phyloP scores from a whole-genome alignment of 2,888 invertebrate genomes.

The Aphelenchoides bicaudatus region DNA sequence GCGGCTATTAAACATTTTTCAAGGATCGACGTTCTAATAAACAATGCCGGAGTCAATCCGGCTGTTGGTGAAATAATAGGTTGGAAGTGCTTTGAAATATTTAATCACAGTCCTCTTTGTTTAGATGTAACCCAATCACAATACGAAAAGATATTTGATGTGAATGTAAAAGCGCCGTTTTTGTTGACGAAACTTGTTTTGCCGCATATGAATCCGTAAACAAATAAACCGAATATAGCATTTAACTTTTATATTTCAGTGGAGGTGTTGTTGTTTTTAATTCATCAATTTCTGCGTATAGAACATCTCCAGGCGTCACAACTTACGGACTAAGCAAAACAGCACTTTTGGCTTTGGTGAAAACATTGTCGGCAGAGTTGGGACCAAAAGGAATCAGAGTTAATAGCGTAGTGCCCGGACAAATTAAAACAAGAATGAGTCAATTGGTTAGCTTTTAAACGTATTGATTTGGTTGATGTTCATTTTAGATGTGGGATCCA shows the following conservation, averaged over 20 bases:
- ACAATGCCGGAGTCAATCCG: slow-evolving; percentile 74
- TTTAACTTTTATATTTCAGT: slow-evolving; percentile 18
- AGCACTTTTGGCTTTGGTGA: slow-evolving; percentile 63
- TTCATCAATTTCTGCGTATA: slow-evolving; percentile 51
- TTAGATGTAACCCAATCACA: slow-evolving; percentile 74
- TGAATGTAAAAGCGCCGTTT: slow-evolving; percentile 85
- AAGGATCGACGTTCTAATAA: slow-evolving; percentile 69
- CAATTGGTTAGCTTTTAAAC: slow-evolving; percentile 17
- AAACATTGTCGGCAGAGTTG: slow-evolving; percentile 72
- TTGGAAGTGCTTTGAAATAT: no score
- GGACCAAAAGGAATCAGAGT: slow-evolving; percentile 80
- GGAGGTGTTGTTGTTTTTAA: slow-evolving; percentile 55
- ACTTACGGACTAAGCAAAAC: slow-evolving; percentile 91
- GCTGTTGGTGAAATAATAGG: slow-evolving; percentile 73
- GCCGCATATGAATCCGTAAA: slow-evolving; percentile 75
- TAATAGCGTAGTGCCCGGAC: slow-evolving; percentile 88
- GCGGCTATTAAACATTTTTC: slow-evolving; percentile 45
- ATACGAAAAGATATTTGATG: slow-evolving; percentile 90
- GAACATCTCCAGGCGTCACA: slow-evolving; percentile 67
- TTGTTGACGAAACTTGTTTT: slow-evolving; percentile 80
- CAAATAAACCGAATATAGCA: no score
- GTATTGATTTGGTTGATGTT: background rate
- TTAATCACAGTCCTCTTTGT: no score
- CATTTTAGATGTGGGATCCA: slow-evolving; percentile 28
- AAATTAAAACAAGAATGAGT: slow-evolving; percentile 86